phyloP scores from a whole-genome alignment of 2,797 vertebrate species.

The Eospalax fontanierii region DNA sequence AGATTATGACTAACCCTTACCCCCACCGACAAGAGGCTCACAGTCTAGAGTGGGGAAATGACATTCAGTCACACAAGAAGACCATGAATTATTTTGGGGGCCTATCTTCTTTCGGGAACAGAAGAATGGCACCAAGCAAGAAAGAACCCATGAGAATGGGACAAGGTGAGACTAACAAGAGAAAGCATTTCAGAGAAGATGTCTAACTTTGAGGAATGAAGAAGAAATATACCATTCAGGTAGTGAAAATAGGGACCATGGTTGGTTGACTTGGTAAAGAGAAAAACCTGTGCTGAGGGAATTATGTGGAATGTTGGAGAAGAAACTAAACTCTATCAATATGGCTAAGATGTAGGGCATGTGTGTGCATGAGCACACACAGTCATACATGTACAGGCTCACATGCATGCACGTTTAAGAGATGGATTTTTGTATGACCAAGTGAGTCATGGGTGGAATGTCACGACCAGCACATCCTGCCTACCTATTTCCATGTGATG shows the following conservation, averaged over 20 bases:
- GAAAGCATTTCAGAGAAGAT: neutral
- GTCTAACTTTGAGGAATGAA: neutral
- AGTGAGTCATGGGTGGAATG: neutral
- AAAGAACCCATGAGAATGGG: too few species aligned
- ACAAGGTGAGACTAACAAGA: neutral
- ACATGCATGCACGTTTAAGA: neutral
- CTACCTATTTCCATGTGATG: neutral
- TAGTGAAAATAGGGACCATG: neutral
- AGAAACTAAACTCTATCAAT: neutral
- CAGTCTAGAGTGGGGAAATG: neutral
- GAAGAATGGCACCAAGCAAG: too few species aligned
- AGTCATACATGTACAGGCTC: neutral
- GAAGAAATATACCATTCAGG: neutral
- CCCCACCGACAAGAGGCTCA: neutral
- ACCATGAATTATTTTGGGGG: neutral
- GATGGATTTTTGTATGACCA: neutral
- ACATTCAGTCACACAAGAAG: neutral
- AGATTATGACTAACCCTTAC: neutral
- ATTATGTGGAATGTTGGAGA: neutral
- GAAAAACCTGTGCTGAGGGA: neutral
- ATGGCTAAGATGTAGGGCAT: neutral
- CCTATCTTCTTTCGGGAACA: neutral
- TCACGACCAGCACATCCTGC: neutral
- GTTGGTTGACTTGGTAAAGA: neutral
- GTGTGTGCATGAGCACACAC: neutral